Conservation (phyloP, 2,888 invertebrate species). For the Amaurobius ferox region DNA sequence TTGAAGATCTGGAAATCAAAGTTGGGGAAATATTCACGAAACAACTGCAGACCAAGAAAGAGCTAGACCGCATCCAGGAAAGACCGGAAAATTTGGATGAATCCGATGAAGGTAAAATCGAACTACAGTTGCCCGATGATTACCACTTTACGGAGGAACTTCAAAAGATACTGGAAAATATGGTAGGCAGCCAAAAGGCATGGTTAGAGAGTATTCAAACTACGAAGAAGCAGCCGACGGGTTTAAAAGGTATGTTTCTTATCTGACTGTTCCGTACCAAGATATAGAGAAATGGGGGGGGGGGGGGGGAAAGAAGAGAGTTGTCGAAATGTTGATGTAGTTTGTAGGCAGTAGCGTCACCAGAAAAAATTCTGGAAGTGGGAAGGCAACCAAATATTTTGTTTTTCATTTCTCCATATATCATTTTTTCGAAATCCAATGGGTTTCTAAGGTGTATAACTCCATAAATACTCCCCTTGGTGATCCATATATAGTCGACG, state of each 20-base stretch:
- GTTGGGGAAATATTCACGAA: not conserved
- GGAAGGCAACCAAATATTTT: too few species aligned
- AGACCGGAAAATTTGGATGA: not conserved
- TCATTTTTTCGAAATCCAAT: too few species aligned
- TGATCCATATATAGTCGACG: too few species aligned
- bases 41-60: slow-evolving; percentile 17
- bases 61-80: not conserved
- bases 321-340: too few species aligned
- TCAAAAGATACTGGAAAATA: not conserved
- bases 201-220: slow-evolving; percentile 10
- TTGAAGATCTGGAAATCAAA: slow-evolving; percentile 26
- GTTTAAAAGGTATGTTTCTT: slow-evolving; percentile 26
- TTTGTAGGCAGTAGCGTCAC: too few species aligned
- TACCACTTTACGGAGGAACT: slow-evolving; percentile 14
- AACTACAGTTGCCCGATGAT: slow-evolving; percentile 23
- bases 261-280: too few species aligned
- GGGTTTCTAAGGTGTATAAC: too few species aligned
- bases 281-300: too few species aligned
- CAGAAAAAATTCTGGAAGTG: too few species aligned
- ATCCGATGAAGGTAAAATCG: not conserved
- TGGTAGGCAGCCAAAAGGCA: slow-evolving; percentile 18
- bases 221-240: not conserved
- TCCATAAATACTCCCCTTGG: too few species aligned
- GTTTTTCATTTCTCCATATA: too few species aligned
- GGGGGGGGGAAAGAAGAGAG: too few species aligned